These are phyloP conservation scores for Drosophila orena DNA, from an alignment of 1,140 invertebrate species.

Conservation along the genomic window DNA sequence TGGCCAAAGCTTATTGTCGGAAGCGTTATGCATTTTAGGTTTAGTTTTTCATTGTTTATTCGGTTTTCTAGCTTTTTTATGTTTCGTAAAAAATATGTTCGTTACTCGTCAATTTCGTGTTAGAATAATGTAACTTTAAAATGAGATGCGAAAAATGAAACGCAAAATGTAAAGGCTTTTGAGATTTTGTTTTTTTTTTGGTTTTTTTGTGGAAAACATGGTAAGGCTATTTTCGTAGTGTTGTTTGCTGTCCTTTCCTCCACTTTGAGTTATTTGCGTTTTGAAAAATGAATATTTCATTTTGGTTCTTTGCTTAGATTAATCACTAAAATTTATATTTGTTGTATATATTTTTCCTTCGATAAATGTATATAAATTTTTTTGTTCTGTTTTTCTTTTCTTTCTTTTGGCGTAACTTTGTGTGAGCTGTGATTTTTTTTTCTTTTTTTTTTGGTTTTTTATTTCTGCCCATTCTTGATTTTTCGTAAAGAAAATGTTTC, in stretches of 20 bases:
- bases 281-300: slow-evolving; percentile 53
- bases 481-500: slow-evolving; percentile 66
- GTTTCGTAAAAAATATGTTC: slow-evolving; percentile 40
- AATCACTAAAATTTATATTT: slow-evolving; percentile 56
- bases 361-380: slow-evolving; percentile 64
- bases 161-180: slow-evolving; percentile 18
- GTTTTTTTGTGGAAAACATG: slow-evolving; percentile 5
- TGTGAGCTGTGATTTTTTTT: slow-evolving; percentile 54
- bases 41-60: slow-evolving; percentile 46
- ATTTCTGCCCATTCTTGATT: slow-evolving; percentile 16
- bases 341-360: slow-evolving; percentile 52
- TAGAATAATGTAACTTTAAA: slow-evolving; percentile 12
- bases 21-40: slow-evolving; percentile 75
- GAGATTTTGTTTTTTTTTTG: slow-evolving; percentile 43
- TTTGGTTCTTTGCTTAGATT: slow-evolving; percentile 72
- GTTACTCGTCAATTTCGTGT: slow-evolving; percentile 21
- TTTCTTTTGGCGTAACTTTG: slow-evolving; percentile 31
- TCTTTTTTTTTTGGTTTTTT: slow-evolving; percentile 1
- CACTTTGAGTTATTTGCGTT: slow-evolving; percentile 18
- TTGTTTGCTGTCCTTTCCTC: slow-evolving; percentile 17
- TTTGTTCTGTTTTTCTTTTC: slow-evolving; percentile 47
- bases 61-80: slow-evolving; percentile 23
- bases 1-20: slow-evolving; percentile 83
- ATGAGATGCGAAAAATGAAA: slow-evolving; percentile 21
- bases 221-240: slow-evolving; percentile 11